These are phyloP conservation scores for Taurulus bubalis DNA, from an alignment of 2,113 vertebrate species.

Conservation along the genomic window DNA sequence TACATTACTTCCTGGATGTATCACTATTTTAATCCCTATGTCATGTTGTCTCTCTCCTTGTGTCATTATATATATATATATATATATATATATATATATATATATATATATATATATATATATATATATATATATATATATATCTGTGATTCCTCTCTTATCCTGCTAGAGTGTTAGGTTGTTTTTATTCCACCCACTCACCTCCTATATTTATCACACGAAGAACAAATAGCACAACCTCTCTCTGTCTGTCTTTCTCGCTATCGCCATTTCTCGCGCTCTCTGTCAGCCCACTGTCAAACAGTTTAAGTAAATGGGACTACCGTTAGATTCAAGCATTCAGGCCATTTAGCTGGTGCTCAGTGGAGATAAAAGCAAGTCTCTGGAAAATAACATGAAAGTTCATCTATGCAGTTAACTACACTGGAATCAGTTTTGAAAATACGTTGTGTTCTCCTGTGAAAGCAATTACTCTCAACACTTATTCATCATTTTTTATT, in stretches of 20 bases:
- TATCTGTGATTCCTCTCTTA: conserved; percentile 70
- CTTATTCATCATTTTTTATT: conserved; percentile 9
- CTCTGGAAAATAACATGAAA: conserved; percentile 51
- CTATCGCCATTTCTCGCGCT: conserved; percentile 49
- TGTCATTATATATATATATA: conserved; percentile 73
- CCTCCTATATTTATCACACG: conserved; percentile 79
- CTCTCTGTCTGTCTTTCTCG: conserved; percentile 70
- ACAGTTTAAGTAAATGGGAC: conserved; percentile 69
- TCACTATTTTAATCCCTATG: conserved; percentile 66
- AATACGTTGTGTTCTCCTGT: conserved; percentile 12
- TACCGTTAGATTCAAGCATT: conserved; percentile 56
- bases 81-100: conserved; percentile 62
- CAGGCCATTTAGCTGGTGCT: conserved; percentile 47
- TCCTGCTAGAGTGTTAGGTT: conserved; percentile 66
- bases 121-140: conserved; percentile 69
- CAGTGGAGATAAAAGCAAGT: conserved; percentile 58
- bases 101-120: conserved; percentile 61
- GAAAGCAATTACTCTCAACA: conserved; percentile 18
- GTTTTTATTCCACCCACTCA: conserved; percentile 80
- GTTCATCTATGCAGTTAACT: conserved; percentile 35
- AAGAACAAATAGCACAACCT: conserved; percentile 76
- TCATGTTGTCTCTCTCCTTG: conserved; percentile 65
- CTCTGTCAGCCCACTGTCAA: conserved; percentile 64
- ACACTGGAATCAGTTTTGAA: conserved; percentile 33
- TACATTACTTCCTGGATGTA: conserved; percentile 53